Evolutionary conservation across 1,140 invertebrate genomes (phyloP).

Genomic region (Bombus balteatus): DNA sequence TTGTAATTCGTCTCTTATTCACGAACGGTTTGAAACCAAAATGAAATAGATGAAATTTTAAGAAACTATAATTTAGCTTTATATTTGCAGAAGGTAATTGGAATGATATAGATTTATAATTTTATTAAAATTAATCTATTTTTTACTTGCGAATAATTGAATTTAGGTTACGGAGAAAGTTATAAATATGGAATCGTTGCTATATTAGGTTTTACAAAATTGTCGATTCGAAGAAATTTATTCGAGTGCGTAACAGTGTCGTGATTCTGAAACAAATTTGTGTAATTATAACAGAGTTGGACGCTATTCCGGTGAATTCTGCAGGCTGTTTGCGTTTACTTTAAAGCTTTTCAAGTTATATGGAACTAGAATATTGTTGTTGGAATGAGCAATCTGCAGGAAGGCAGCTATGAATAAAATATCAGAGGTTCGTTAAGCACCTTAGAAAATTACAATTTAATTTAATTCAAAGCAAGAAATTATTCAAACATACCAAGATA

Average conservation of each 20-base stretch:
- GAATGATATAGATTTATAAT: background rate
- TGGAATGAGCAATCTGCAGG: background rate
- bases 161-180: background rate
- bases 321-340: background rate
- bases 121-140: background rate
- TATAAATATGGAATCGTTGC: background rate
- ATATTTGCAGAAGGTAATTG: background rate
- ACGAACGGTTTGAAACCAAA: no score
- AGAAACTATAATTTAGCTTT: background rate
- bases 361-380: background rate
- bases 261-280: background rate
- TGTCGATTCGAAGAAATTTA: background rate
- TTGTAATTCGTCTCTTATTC: background rate
- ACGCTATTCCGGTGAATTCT: background rate
- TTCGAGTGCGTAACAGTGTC: background rate
- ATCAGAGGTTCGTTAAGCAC: background rate
- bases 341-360: background rate
- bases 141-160: background rate
- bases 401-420: background rate
- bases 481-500: background rate
- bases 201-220: background rate
- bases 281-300: background rate
- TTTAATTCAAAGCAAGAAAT: background rate
- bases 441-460: background rate
- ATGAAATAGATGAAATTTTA: background rate